Percentiles rank a stretch among this genome's conserved stretches.
Conservation (phyloP, 2,888 invertebrate species). For the Diaphora mendica region DNA sequence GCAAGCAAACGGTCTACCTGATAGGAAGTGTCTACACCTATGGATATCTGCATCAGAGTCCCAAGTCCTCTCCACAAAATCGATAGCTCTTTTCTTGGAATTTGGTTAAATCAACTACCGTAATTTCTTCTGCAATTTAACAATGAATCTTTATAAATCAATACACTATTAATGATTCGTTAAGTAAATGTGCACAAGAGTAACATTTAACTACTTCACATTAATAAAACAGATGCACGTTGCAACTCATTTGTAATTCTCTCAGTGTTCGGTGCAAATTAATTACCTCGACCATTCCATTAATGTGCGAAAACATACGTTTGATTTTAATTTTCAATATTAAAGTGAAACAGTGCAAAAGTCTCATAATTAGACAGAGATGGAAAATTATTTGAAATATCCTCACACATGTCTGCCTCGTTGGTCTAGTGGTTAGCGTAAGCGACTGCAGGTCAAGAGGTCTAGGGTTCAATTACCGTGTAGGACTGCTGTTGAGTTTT, state of each 20-base stretch:
- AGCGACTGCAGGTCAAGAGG: no score
- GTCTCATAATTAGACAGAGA: background rate
- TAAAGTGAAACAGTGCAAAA: background rate
- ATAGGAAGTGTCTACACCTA: no score
- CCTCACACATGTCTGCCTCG: no score
- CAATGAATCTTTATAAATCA: background rate
- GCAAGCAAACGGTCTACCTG: no score
- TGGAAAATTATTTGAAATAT: background rate
- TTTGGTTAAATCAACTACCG: background rate
- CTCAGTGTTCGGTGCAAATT: constrained; percentile 40
- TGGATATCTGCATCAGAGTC: no score
- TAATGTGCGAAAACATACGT: constrained; percentile 30
- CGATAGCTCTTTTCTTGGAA: no score
- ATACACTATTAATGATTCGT: background rate
- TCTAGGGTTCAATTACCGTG: no score
- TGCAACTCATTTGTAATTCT: constrained; percentile 42
- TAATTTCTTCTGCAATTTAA: background rate
- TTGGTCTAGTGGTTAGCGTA: no score
- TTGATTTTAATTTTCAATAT: constrained; percentile 31
- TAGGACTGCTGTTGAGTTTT: no score
- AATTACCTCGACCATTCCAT: constrained; percentile 35
- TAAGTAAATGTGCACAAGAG: background rate
- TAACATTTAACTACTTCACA: constrained; percentile 20
- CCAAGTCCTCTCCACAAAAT: no score
- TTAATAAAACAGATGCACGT: constrained; percentile 35